A percentile compares a stretch with the other conserved stretches of the same genome.
These are phyloP conservation scores for Amphiprion clarkii DNA, from an alignment of 2,797 vertebrate species.

Conservation along the genomic window DNA sequence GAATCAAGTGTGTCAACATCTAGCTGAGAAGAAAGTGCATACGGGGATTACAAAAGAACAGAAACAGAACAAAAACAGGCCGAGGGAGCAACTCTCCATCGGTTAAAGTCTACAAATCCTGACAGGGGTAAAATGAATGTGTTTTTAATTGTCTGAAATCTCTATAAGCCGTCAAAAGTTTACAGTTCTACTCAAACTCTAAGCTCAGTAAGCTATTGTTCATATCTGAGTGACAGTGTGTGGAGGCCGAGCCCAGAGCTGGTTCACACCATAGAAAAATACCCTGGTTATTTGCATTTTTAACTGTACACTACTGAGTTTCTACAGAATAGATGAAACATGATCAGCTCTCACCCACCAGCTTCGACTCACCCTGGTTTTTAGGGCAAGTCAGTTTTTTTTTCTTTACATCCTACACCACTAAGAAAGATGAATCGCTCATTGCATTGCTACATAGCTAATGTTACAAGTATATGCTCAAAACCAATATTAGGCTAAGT, in stretches of 20 bases:
- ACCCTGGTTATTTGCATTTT: constrained; percentile 80
- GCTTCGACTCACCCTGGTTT: constrained; percentile 39
- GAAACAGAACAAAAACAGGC: constrained; percentile 59
- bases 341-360: constrained; percentile 45
- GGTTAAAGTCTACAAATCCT: constrained; percentile 72
- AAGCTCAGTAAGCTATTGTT: constrained; percentile 63
- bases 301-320: constrained; percentile 68
- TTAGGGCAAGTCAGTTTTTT: constrained; percentile 34
- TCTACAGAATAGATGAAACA: constrained; percentile 58
- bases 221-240: constrained; percentile 57
- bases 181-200: constrained; percentile 56
- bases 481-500: constrained; percentile 71
- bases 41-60: constrained; percentile 75
- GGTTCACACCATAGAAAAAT: constrained; percentile 81
- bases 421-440: constrained; percentile 68
- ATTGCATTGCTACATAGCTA: constrained; percentile 77
- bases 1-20: constrained; percentile 80
- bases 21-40: constrained; percentile 76
- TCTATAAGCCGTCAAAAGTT: constrained; percentile 72
- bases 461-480: constrained; percentile 72
- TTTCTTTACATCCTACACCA: constrained; percentile 59
- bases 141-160: constrained; percentile 75
- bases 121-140: constrained; percentile 71
- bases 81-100: constrained; percentile 50
- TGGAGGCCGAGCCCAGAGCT: constrained; percentile 64